Evolutionary conservation across 2,113 vertebrate species (phyloP).

Genomic region (Tragelaphus strepsiceros): DNA sequence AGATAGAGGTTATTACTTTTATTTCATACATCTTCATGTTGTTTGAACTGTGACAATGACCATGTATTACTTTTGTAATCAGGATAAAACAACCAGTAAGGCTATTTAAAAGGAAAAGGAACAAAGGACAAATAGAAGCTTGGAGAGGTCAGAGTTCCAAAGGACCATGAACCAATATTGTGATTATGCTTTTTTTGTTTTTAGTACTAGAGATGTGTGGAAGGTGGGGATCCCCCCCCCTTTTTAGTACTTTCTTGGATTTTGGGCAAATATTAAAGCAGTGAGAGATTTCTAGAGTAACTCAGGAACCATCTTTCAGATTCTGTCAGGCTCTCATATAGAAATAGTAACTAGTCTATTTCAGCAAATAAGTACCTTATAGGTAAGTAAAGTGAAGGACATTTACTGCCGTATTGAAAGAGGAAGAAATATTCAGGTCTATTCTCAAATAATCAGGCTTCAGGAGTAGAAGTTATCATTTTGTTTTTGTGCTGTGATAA

Average conservation of each 20-base stretch:
- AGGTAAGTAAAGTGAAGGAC: constrained; percentile 50
- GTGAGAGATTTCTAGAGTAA: background rate
- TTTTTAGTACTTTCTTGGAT: background rate
- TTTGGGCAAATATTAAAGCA: constrained; percentile 41
- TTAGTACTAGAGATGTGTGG: background rate
- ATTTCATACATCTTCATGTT: background rate
- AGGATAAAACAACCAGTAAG: background rate
- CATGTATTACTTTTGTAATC: background rate
- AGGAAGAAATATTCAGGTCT: constrained; percentile 53
- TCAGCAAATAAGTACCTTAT: constrained; percentile 27
- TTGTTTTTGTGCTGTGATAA: constrained; percentile 58
- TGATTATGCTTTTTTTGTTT: background rate
- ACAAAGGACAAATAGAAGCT: background rate
- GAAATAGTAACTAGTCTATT: constrained; percentile 1
- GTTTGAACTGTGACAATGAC: background rate
- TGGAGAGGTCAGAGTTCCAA: background rate
- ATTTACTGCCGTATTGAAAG: constrained; percentile 36
- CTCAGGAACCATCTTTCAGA: constrained; percentile 35
- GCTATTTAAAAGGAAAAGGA: background rate
- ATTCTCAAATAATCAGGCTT: constrained; percentile 43
- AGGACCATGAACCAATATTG: background rate
- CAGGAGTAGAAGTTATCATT: constrained; percentile 50
- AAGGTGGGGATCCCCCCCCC: background rate
- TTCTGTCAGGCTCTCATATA: background rate
- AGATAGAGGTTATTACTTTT: background rate